These are phyloP conservation scores for Chrysogorgia sp. DNA, from an alignment of 92 coral and sea anemone species.

Conservation along the genomic window DNA sequence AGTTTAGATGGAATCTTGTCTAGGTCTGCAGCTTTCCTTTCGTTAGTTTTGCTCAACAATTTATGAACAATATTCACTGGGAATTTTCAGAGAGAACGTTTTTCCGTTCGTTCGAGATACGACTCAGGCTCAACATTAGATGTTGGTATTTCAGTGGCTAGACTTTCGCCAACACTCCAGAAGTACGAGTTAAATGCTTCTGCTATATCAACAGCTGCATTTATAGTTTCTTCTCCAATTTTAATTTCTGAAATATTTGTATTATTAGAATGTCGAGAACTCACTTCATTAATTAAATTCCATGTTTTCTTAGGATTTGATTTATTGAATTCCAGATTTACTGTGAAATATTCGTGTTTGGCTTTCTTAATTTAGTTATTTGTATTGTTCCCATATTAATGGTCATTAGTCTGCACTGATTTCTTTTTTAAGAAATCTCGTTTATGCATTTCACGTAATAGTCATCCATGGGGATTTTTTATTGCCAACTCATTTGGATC, in stretches of 20 bases:
- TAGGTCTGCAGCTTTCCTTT: slow-evolving; percentile 36
- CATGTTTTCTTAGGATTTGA: slow-evolving; percentile 17
- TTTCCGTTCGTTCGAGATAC: slow-evolving; percentile 2
- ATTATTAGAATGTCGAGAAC: neutral
- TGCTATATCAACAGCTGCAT: neutral
- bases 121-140: neutral
- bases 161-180: slow-evolving; percentile 10
- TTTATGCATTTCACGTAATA: slow-evolving; percentile 30
- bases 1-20: slow-evolving; percentile 36
- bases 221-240: neutral
- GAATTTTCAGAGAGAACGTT: slow-evolving; percentile 1
- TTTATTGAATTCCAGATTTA: slow-evolving; percentile 15
- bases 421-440: slow-evolving; percentile 32
- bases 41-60: slow-evolving; percentile 41
- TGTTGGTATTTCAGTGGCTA: neutral
- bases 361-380: slow-evolving; percentile 20
- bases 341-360: neutral
- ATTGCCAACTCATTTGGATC: slow-evolving; percentile 10
- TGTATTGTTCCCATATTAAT: slow-evolving; percentile 5
- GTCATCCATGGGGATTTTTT: slow-evolving; percentile 47
- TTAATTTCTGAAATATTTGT: slow-evolving; percentile 1
- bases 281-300: slow-evolving; percentile 8
- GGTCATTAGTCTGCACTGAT: slow-evolving; percentile 25
- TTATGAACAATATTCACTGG: slow-evolving; percentile 15
- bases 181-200: neutral